Conservation (phyloP, 2,797 vertebrate genomes). For the Chromis chromis region DNA sequence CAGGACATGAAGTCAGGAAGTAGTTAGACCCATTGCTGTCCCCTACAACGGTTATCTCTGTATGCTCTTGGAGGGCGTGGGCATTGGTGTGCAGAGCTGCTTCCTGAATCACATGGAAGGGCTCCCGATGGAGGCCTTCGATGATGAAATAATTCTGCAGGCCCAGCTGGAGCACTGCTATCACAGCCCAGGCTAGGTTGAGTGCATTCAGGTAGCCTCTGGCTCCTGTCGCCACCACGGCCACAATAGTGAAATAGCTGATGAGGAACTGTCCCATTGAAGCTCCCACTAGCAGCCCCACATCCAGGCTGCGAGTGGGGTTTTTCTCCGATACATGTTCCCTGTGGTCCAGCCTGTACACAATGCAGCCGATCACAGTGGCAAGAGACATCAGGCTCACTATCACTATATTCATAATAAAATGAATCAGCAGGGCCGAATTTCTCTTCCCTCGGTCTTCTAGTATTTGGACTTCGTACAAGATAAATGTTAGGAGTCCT, state of each 20-base stretch:
- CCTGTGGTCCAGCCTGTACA: constrained; percentile 90
- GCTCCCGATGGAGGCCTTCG: constrained; percentile 91
- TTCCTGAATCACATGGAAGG: constrained; percentile 77
- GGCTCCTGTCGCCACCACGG: constrained; percentile 84
- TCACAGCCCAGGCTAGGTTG: constrained; percentile 86
- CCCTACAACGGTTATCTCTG: constrained; percentile 51
- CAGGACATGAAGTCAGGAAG: constrained; percentile 5
- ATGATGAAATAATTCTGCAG: constrained; percentile 94
- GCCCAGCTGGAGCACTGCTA: constrained; percentile 90
- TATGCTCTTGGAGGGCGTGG: constrained; percentile 64
- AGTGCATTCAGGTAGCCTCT: constrained; percentile 83
- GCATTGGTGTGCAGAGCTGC: constrained; percentile 54
- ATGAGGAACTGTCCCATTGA: constrained; percentile 92
- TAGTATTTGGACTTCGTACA: constrained; percentile 90
- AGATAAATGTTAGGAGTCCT: constrained; percentile 89
- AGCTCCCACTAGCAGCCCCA: constrained; percentile 90
- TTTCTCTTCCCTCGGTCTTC: constrained; percentile 63
- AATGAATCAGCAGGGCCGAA: constrained; percentile 87
- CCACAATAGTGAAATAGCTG: constrained; percentile 92
- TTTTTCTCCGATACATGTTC: constrained; percentile 90
- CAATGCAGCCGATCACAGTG: constrained; percentile 84
- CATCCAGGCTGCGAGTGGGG: constrained; percentile 91
- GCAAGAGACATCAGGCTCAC: constrained; percentile 87
- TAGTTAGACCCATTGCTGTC: constrained; percentile 11
- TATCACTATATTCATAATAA: constrained; percentile 87